Conservation (phyloP, 2,888 invertebrate genomes). For the Drosophila kuntzei region DNA sequence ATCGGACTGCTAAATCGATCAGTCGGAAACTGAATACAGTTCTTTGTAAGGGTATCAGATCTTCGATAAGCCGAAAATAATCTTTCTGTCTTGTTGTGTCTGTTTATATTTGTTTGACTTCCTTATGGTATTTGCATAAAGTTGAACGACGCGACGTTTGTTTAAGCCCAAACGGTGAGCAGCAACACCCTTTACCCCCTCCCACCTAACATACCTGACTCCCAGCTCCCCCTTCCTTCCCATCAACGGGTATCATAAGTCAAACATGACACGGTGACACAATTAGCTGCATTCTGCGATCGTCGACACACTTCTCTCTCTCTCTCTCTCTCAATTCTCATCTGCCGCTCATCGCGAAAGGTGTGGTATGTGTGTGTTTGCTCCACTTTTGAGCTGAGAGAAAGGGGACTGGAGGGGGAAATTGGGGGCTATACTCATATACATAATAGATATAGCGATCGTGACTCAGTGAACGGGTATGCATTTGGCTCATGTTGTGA, state of each 20-base stretch:
- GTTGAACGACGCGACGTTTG: conserved; percentile 30
- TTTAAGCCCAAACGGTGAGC: conserved; percentile 19
- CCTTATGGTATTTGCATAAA: conserved; percentile 51
- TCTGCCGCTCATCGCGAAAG: conserved; percentile 10
- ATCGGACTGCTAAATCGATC: background rate
- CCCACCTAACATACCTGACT: background rate
- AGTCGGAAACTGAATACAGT: background rate
- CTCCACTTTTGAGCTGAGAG: conserved; percentile 38
- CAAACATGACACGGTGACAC: conserved; percentile 67
- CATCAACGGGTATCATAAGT: conserved; percentile 11
- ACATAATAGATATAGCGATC: conserved; percentile 1
- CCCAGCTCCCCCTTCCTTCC: background rate
- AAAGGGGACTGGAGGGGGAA: background rate
- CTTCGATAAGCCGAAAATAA: background rate
- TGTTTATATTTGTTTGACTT: conserved; percentile 46
- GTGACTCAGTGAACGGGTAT: conserved; percentile 53
- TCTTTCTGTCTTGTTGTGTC: background rate
- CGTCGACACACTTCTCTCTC: background rate
- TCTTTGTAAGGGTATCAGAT: background rate
- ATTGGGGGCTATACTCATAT: background rate
- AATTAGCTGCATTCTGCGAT: conserved; percentile 39
- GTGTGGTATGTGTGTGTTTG: conserved; percentile 17
- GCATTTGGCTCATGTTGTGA: conserved; percentile 31
- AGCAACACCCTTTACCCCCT: background rate
- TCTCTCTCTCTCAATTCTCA: background rate